Evolutionary conservation across 1,140 invertebrate genomes (phyloP).

Genomic region (Brachionus rotundiformis): DNA sequence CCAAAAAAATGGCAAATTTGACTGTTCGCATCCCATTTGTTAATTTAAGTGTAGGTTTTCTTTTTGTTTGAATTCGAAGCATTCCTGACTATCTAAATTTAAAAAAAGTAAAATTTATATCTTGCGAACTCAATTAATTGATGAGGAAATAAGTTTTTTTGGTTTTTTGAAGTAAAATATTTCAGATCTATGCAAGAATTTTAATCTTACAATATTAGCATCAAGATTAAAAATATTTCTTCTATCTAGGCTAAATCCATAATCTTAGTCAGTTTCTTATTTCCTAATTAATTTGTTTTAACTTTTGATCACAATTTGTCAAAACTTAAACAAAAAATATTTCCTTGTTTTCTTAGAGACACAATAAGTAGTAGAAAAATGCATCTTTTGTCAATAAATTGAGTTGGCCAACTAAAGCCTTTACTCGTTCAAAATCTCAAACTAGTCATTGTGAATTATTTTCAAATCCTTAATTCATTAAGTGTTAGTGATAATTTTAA

Average conservation of each 20-base stretch:
- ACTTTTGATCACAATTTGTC: neutral
- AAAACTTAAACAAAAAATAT: constrained; percentile 4
- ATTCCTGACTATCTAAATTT: neutral
- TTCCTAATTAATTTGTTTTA: constrained; percentile 17
- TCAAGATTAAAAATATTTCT: neutral
- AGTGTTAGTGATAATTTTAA: neutral
- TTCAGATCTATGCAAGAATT: neutral
- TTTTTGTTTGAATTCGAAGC: constrained; percentile 19
- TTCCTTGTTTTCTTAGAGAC: neutral
- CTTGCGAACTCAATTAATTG: neutral
- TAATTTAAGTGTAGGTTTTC: constrained; percentile 8
- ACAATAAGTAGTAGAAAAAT: neutral
- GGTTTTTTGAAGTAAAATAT: neutral
- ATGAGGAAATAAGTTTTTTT: constrained; percentile 13
- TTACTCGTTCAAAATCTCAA: neutral
- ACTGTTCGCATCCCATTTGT: constrained; percentile 47
- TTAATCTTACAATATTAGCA: neutral
- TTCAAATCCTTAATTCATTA: neutral
- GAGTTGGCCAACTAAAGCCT: neutral
- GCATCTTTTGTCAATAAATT: neutral
- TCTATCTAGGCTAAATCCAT: neutral
- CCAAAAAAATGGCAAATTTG: constrained; percentile 29
- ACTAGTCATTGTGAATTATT: neutral
- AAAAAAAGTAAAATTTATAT: neutral
- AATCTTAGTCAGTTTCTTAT: neutral